Conservation (phyloP, 53 echinoderm and acorn worm genomes). For the Luidia sarsii region DNA sequence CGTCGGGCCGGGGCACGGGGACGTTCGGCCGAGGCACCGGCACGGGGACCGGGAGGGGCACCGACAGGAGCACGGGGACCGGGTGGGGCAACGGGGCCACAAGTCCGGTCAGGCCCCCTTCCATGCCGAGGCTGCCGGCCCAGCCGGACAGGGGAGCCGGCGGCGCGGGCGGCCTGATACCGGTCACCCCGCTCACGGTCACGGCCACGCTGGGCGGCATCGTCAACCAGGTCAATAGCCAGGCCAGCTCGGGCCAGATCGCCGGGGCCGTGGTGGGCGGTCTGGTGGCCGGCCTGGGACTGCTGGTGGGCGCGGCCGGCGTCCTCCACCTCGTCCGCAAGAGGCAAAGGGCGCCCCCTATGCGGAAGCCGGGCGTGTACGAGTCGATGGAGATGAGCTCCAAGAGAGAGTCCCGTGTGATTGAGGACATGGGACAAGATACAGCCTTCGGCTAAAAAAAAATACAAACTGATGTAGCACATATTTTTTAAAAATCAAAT, state of each 20-base stretch:
- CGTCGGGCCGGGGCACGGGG: neutral
- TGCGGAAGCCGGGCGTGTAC: conserved; percentile 24
- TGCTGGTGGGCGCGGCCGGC: conserved; percentile 8
- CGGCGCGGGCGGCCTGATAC: neutral
- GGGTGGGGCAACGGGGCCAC: neutral
- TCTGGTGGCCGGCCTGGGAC: neutral
- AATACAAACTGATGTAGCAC: neutral
- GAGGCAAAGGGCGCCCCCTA: conserved; percentile 4
- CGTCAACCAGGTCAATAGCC: conserved; percentile 32
- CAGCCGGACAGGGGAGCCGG: neutral
- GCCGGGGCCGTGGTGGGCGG: conserved; percentile 20
- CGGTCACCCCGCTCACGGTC: neutral
- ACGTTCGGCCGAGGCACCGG: neutral
- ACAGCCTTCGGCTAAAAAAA: conserved; percentile 35
- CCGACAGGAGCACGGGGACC: neutral
- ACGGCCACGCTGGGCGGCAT: conserved; percentile 36
- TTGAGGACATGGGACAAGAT: conserved; percentile 8
- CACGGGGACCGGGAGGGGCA: conserved; percentile 15
- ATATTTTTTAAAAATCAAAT: neutral
- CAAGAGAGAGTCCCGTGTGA: conserved; percentile 11
- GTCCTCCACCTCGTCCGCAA: neutral
- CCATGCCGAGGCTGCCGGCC: conserved; percentile 20
- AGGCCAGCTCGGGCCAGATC: neutral
- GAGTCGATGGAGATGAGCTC: conserved; percentile 44
- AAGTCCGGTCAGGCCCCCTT: neutral